A percentile compares a stretch with the other conserved stretches of the same genome.
Evolutionary conservation across 2,113 vertebrate genomes (phyloP).

Genomic region (Petromus typicus): DNA sequence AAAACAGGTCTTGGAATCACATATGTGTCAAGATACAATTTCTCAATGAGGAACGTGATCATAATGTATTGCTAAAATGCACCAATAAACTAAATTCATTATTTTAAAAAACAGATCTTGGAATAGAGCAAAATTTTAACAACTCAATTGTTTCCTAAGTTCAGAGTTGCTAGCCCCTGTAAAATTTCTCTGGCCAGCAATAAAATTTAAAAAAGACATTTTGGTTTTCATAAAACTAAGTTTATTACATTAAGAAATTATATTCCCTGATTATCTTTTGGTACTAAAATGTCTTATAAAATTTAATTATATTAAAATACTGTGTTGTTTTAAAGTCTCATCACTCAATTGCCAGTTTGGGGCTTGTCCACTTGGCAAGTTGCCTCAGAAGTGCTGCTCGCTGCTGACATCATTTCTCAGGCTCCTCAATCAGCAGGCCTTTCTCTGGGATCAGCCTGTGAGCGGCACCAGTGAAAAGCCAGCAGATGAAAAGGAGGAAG

Average conservation of each 20-base stretch:
- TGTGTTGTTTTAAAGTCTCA: conserved; percentile 46
- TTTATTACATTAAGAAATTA: conserved; percentile 5
- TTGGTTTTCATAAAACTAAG: conserved; percentile 40
- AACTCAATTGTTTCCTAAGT: neutral
- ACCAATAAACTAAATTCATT: too few relatives aligned
- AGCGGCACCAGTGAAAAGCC: neutral
- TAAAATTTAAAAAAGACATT: conserved; percentile 28
- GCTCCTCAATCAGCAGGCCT: neutral
- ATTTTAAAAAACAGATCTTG: neutral
- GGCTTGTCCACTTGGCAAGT: neutral
- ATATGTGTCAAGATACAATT: too few relatives aligned
- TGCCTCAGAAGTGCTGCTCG: neutral
- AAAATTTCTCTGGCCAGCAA: neutral
- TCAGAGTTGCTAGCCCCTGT: neutral
- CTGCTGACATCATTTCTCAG: neutral
- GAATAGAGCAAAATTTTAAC: neutral
- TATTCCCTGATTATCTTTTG: neutral
- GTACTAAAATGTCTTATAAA: conserved; percentile 5
- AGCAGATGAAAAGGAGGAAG: neutral
- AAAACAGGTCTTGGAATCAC: neutral
- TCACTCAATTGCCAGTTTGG: neutral
- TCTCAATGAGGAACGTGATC: too few relatives aligned
- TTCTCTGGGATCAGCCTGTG: neutral
- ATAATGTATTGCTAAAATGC: too few relatives aligned
- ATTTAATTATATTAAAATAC: conserved; percentile 37